A percentile compares a stretch with the other conserved stretches of the same genome.
phyloP scores from a whole-genome alignment of 2,888 invertebrate genomes.

The Dysmachus trigonus region DNA sequence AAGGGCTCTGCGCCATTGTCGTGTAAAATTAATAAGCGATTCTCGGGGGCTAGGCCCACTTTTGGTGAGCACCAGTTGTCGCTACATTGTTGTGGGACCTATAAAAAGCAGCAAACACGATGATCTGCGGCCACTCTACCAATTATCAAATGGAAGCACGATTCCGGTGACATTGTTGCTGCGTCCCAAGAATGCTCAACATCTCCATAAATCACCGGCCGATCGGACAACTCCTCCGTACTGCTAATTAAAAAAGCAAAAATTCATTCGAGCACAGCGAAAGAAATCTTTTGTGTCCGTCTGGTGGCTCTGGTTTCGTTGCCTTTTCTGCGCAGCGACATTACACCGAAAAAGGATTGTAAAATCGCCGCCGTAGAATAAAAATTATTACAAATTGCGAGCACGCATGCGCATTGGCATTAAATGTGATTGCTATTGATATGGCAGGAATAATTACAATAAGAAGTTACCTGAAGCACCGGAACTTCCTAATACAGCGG shows the following conservation, averaged over 20 bases:
- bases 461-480: conserved; percentile 34
- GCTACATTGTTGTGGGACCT: neutral
- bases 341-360: conserved; percentile 31
- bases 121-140: neutral
- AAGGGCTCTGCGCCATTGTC: neutral
- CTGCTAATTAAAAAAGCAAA: conserved; percentile 29
- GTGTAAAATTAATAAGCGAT: neutral
- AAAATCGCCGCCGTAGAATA: conserved; percentile 21
- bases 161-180: conserved; percentile 34
- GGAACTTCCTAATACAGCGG: conserved; percentile 46
- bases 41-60: neutral
- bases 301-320: conserved; percentile 33
- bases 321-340: conserved; percentile 19
- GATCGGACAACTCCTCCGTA: conserved; percentile 28
- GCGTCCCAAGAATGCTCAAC: conserved; percentile 3
- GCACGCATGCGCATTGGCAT: conserved; percentile 38
- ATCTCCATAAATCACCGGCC: conserved; percentile 19
- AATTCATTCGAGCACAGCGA: neutral
- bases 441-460: conserved; percentile 8
- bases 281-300: conserved; percentile 41
- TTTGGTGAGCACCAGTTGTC: neutral
- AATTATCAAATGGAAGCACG: conserved; percentile 33
- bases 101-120: conserved; percentile 25
- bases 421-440: conserved; percentile 28
- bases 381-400: conserved; percentile 40